Evolutionary conservation across 1,140 invertebrate species (phyloP).

Genomic region (Drosophila grimshawi): DNA sequence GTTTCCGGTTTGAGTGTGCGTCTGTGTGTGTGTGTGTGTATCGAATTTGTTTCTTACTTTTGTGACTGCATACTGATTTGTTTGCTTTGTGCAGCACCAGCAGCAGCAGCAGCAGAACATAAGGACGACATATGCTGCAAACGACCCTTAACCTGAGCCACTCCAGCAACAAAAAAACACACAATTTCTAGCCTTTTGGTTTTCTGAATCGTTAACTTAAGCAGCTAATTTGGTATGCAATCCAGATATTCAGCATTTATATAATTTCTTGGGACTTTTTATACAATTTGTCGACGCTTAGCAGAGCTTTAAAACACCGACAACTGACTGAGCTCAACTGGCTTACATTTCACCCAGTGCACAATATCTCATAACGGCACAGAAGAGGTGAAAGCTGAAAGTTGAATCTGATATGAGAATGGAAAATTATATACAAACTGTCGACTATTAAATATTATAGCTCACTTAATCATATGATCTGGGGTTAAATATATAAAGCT

Average conservation of each 20-base stretch:
- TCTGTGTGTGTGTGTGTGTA: slow-evolving; percentile 10
- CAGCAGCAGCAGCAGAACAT: slow-evolving; percentile 49
- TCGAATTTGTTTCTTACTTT: slow-evolving; percentile 60
- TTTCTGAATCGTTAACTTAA: slow-evolving; percentile 27
- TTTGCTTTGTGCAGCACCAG: slow-evolving; percentile 76
- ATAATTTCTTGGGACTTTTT: slow-evolving; percentile 68
- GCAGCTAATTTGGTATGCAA: slow-evolving; percentile 76
- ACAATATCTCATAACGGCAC: too few relatives aligned
- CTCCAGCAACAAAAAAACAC: slow-evolving; percentile 35
- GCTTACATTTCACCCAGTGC: background rate
- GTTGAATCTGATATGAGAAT: too few relatives aligned
- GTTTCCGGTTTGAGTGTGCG: slow-evolving; percentile 58
- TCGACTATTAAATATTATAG: too few relatives aligned
- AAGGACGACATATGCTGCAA: slow-evolving; percentile 72
- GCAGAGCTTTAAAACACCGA: slow-evolving; percentile 9
- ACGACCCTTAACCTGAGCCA: slow-evolving; percentile 75
- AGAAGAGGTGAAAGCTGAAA: too few relatives aligned
- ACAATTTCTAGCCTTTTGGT: slow-evolving; percentile 2
- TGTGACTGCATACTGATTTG: slow-evolving; percentile 84
- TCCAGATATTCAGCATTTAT: slow-evolving; percentile 71
- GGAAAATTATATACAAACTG: too few relatives aligned
- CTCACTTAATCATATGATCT: too few relatives aligned
- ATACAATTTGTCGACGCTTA: slow-evolving; percentile 44
- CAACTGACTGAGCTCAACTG: slow-evolving; percentile 15
- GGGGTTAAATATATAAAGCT: too few relatives aligned